Conservation (phyloP, 2,888 invertebrate genomes). For the Cantharis rustica region DNA sequence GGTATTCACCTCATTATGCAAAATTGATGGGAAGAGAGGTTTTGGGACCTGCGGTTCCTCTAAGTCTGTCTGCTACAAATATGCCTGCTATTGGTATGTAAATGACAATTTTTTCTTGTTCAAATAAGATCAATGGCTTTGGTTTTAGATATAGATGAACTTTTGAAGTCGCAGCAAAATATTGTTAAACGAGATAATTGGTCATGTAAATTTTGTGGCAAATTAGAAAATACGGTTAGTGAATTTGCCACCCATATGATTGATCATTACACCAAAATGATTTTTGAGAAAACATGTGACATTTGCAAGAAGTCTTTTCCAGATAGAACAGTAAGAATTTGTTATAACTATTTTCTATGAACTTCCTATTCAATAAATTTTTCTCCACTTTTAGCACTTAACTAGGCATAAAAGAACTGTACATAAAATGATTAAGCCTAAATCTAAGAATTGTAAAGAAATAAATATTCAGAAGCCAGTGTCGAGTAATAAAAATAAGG, state of each 20-base stretch:
- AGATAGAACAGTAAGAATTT: conserved; percentile 37
- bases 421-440: neutral
- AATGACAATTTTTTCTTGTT: neutral
- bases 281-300: conserved; percentile 42
- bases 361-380: neutral
- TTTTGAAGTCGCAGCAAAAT: conserved; percentile 46
- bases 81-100: neutral
- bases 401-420: neutral
- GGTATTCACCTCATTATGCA: conserved; percentile 65
- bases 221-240: conserved; percentile 49
- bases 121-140: neutral
- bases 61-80: neutral
- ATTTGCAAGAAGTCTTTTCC: conserved; percentile 45
- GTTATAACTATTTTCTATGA: too few species aligned
- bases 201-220: conserved; percentile 57
- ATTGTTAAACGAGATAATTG: conserved; percentile 50
- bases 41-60: neutral
- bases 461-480: neutral
- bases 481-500: conserved; percentile 27
- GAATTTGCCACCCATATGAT: conserved; percentile 55
- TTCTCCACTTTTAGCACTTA: neutral
- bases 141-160: conserved; percentile 30
- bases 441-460: conserved; percentile 1
- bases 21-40: conserved; percentile 53
- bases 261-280: conserved; percentile 50